Base-by-base conservation (phyloP, 2,888 invertebrate genomes). In the Drosophila barbarae region DNA sequence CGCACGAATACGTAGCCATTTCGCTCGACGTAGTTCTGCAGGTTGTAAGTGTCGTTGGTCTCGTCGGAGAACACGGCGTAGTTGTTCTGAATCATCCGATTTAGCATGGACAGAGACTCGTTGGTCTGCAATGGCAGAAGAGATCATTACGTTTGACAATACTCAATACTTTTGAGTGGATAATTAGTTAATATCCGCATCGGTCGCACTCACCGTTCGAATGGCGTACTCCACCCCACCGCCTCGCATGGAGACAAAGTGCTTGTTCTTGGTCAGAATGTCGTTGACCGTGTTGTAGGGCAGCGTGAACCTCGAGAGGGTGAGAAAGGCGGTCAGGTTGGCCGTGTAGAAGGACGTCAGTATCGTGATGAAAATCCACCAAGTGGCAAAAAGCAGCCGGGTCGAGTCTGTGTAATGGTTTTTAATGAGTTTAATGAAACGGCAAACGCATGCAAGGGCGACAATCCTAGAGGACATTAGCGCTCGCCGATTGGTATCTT, bases 311-410 rank as follows among this genome's bases (percentile, higher is more conserved):
- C 94, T 93, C 7, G 96, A 96, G 18, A 96, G 90, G 0, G 96
- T 96, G 52, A 97, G 91, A 86, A 96, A 96, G 13, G 96, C 96
- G 0, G 96, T 96, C 84, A 97, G 90, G 89, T 96, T 96, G 9
- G 96, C 96, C 3, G 96, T 97, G 89, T 97, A 97, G 89, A 96
- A 96, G 12, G 96, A 95, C 1, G 96, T 96, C 47, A 96, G 90
- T 52, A 96, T 92, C 36, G 95, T 95, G 75, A 96, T 95, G 87
- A 96, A 96, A 67, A 97, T 92, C 96, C 96, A 96, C 96, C 96
- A 96, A 0, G 95, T 95, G 10, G 96, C 95, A 88, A 96, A 96
- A 9, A 96, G 90, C 36, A 96, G 90, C 53, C 96, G 91, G 0
- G 95, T 94, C 21, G 96, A 94, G 89, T 96, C 96, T 96, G 87